Conservation (phyloP, 2,113 vertebrate genomes). For the Amphiprion ocellaris region DNA sequence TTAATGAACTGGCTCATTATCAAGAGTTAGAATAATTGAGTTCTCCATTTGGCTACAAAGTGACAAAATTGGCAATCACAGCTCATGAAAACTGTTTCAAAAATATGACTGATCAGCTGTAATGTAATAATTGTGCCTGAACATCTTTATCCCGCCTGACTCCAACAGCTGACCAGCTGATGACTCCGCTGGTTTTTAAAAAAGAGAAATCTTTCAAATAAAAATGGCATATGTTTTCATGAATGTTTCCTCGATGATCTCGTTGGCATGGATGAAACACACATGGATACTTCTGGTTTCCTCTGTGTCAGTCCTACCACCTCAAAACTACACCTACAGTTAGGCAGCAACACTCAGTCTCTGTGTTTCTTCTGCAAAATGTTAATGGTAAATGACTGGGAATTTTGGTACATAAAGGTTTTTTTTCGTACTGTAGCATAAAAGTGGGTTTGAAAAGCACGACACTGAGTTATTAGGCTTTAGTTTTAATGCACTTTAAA, state of each 20-base stretch:
- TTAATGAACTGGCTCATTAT: conserved; percentile 56
- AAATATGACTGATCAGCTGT: conserved; percentile 38
- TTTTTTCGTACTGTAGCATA: no score
- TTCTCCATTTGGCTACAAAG: conserved; percentile 37
- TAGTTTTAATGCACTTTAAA: no score
- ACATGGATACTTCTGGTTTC: conserved; percentile 5
- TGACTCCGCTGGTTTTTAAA: conserved; percentile 1
- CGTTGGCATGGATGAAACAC: conserved; percentile 7
- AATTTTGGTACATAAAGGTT: neutral
- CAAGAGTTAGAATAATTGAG: conserved; percentile 54
- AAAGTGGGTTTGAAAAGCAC: neutral
- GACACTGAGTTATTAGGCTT: no score
- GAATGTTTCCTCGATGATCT: neutral
- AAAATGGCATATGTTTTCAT: neutral
- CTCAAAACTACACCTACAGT: conserved; percentile 21
- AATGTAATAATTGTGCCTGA: conserved; percentile 29
- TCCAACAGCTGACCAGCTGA: conserved; percentile 18
- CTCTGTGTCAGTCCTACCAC: conserved; percentile 25
- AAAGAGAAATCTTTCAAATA: neutral
- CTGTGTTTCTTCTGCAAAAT: neutral
- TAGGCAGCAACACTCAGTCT: neutral
- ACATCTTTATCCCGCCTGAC: neutral
- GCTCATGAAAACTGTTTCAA: conserved; percentile 28
- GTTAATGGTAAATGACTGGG: neutral
- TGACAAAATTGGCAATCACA: conserved; percentile 36